phyloP scores from a whole-genome alignment of 35 echinoderm and acorn worm genomes.

The Stichopus chloronotus region DNA sequence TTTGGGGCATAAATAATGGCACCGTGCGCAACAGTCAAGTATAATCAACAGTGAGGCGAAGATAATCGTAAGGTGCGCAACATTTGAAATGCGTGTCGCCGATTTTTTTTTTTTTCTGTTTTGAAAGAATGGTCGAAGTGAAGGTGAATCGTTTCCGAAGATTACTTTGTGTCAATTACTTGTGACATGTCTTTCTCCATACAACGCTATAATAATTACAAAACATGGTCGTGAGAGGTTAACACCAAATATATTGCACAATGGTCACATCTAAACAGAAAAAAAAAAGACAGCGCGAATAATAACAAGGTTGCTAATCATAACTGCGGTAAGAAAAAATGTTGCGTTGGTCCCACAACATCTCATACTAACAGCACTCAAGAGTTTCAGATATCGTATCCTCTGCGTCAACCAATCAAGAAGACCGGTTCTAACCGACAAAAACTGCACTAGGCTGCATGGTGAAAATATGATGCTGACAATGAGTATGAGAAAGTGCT shows the following conservation, averaged over 20 bases:
- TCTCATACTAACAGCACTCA: not conserved
- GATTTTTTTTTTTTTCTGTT: too few species aligned
- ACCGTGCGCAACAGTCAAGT: too few species aligned
- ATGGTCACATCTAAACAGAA: not conserved
- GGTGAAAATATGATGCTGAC: not conserved
- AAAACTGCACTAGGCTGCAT: not conserved
- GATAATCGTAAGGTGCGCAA: too few species aligned
- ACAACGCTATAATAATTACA: too few species aligned
- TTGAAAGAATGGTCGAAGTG: too few species aligned
- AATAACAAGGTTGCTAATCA: not conserved
- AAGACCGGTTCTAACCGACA: not conserved
- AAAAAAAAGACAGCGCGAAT: not conserved
- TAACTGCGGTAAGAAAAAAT: not conserved
- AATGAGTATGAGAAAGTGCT: too few species aligned
- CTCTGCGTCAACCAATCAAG: not conserved
- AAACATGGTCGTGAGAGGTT: not conserved
- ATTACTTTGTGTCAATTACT: too few species aligned
- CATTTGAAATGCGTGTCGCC: too few species aligned
- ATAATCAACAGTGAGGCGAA: too few species aligned
- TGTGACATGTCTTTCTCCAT: too few species aligned
- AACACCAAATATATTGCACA: constrained; percentile 5
- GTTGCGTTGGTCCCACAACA: not conserved
- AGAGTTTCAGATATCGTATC: not conserved
- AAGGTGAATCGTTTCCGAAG: too few species aligned
- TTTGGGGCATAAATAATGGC: too few species aligned